A percentile compares a stretch with the other conserved stretches of the same genome.
These are phyloP conservation scores for Sebastes trivittatus DNA, from an alignment of 2,797 vertebrate genomes.

Conservation along the genomic window DNA sequence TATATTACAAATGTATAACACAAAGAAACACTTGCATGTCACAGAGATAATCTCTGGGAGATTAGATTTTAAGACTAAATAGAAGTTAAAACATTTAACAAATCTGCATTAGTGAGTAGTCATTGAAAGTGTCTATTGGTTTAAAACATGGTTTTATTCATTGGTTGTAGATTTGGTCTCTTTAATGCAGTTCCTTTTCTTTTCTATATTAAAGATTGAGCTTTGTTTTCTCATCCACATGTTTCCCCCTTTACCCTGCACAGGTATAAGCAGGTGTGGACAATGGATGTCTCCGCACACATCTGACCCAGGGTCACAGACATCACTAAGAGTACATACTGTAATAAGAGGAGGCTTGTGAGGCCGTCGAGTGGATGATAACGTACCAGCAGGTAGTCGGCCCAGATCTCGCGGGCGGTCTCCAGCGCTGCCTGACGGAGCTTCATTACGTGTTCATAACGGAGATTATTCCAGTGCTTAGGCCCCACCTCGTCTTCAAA, in stretches of 20 bases:
- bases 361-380: background rate
- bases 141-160: background rate
- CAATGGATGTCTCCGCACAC: background rate
- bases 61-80: background rate
- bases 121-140: background rate
- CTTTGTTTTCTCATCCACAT: background rate
- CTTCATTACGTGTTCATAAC: slow-evolving; percentile 91
- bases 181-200: background rate
- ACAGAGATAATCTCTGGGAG: background rate
- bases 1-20: background rate
- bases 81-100: background rate
- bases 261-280: background rate
- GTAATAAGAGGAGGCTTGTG: background rate
- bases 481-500: slow-evolving; percentile 87
- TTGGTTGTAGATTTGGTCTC: background rate
- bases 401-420: slow-evolving; percentile 88
- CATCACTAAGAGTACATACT: background rate
- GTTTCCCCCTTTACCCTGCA: background rate
- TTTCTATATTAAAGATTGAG: background rate
- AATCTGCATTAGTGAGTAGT: background rate
- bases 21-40: background rate
- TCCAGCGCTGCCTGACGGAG: slow-evolving; percentile 90
- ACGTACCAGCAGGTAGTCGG: slow-evolving; percentile 90
- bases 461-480: slow-evolving; percentile 89
- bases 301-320: background rate